Base-by-base conservation (phyloP, 1,140 invertebrate species). In the Whitmania pigra region DNA sequence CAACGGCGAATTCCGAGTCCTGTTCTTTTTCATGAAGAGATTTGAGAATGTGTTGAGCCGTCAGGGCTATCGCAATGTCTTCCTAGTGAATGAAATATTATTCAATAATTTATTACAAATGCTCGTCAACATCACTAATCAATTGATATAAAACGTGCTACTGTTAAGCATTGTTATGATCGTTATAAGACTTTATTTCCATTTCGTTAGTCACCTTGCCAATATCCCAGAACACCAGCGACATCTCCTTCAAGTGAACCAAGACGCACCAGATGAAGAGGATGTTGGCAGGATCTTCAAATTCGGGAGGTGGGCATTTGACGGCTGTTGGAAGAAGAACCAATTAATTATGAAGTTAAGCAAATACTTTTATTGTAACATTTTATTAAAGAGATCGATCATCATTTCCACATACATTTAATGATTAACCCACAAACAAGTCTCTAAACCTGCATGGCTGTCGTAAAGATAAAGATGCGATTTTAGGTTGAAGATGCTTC, bases 261-360 rank as follows among this genome's bases (percentile, higher is more conserved):
- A 84, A 73, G 4, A 83, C 77, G 18, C 80, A 75, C 82, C 82
- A 84, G n/a, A 84, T 75, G 69, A 84, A 82, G 25, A 84, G 75
- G 72, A 83, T 82, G 63, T 79, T 78, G 25, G 77, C 78, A 36
- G 83, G 81, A 57, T 80, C 76, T 31, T 80, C 77, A 75, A 80
- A 80, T 27, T 78, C 76, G 69, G 43, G 71, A 72, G 43, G 25
- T 31, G 55, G 25, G 18, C 49, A 43, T n/a, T 72, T 40, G n/a
- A 27, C 63, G 7, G 22, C 36, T 53, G 29, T 43, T 2, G 54
- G 11, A 63, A 7, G 29, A 25, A 63, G 43, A 15, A n/a, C n/a
- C n/a, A n/a, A n/a, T n/a, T 11, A 15, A 36, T 36, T 36, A 36
- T 3, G 31, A 49, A 49, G 43, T 49, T 49, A 49, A 15, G 9